These are phyloP conservation scores for Phrynocephalus guinanensis DNA, from an alignment of 2,797 vertebrate genomes.

Conservation along the genomic window DNA sequence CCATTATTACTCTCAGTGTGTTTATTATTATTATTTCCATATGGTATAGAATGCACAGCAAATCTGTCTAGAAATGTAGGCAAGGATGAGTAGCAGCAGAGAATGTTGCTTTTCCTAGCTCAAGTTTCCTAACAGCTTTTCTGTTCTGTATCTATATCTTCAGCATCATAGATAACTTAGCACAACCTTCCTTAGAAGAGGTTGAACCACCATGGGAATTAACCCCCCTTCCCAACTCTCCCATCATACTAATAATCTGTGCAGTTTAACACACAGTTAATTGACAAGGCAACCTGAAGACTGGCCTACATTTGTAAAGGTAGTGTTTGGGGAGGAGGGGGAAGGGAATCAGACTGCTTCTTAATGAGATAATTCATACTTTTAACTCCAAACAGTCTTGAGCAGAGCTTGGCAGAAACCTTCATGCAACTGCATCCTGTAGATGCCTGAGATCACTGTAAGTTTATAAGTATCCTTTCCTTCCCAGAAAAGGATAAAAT, in stretches of 20 bases:
- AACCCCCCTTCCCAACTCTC: constrained; percentile 50
- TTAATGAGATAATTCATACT: constrained; percentile 34
- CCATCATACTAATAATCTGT: constrained; percentile 67
- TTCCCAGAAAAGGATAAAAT: background rate
- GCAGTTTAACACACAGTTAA: constrained; percentile 61
- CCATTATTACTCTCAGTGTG: background rate
- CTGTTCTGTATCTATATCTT: constrained; percentile 38
- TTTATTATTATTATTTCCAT: background rate
- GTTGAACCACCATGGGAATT: constrained; percentile 57
- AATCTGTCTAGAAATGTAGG: background rate
- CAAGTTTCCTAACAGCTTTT: constrained; percentile 37
- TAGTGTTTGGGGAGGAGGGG: constrained; percentile 53
- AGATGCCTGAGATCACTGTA: background rate
- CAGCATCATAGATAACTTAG: constrained; percentile 51
- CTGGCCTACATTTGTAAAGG: constrained; percentile 52
- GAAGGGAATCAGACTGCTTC: background rate
- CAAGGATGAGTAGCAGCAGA: background rate
- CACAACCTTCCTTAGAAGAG: constrained; percentile 59
- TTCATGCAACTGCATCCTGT: background rate
- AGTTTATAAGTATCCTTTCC: background rate
- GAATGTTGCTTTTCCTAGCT: constrained; percentile 47
- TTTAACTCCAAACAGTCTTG: constrained; percentile 31
- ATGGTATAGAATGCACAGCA: background rate
- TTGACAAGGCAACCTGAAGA: constrained; percentile 61
- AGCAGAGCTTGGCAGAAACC: no score